Base-by-base conservation (phyloP, 2,797 vertebrate genomes). In the Peromyscus eremicus region DNA sequence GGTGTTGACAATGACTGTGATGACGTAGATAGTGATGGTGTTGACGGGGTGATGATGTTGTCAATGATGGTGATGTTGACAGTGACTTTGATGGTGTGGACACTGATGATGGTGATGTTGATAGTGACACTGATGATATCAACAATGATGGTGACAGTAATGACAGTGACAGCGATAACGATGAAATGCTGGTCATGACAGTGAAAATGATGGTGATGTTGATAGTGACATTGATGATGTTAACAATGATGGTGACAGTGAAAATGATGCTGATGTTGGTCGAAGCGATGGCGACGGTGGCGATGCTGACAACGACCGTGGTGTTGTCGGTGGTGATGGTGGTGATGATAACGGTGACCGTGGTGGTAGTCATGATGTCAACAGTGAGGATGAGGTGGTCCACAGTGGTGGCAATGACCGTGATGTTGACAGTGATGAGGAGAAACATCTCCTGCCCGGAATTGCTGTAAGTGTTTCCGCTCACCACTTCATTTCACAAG, bases 231-330 rank as follows among this genome's bases (percentile, higher is more conserved):
- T 4, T 13, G 32, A 16, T 43, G 37, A 1, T 73, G 19, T 21
- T 55, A 49, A 55, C 76, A 49, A 10, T 60, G 55, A 25, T 27
- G 37, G 37, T 25, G 34, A 37, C 40, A 8, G 25, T 55, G 46
- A 34, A 19, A 16, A 6, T 13, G 32, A 25, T 23, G 5, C 1
- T n/a, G 62, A 34, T 6, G 14, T 8, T 57, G 12, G 23, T 10
- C 6, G 0, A 5, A n/a, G 6, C 34, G 46, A 3, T 14, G 80
- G 19, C 1, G 21, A 8, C 0, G 19, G 21, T 34, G 46, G 14
- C 9, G n/a, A 37, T 10, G 13, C 9, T 4, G 21, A 34, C 21
- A 11, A 34, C 2, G 4, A 11, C 4, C 7, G 23, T 64, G 13
- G 57, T 9, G 12, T 7, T 23, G 87, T 21, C 37, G 0, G 3